Percentiles rank a stretch among this genome's conserved stretches.
These are phyloP conservation scores for Drosophila mettleri DNA, from an alignment of 2,888 invertebrate genomes.

Conservation along the genomic window DNA sequence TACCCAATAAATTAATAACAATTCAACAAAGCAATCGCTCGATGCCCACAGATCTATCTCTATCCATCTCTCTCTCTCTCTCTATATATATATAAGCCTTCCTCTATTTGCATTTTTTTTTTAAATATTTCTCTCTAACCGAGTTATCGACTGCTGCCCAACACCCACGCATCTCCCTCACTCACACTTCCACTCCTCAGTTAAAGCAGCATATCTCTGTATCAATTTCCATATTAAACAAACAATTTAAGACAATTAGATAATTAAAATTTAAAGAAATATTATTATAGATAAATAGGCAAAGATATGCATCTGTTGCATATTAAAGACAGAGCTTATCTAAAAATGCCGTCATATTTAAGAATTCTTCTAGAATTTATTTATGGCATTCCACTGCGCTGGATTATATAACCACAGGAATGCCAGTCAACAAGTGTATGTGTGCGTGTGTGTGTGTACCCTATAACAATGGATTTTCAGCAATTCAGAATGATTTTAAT, in stretches of 20 bases:
- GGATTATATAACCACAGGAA: conserved; percentile 26
- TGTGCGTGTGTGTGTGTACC: conserved; percentile 21
- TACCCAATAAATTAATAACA: too few species aligned
- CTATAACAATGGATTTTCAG: conserved; percentile 45
- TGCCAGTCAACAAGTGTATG: conserved; percentile 53
- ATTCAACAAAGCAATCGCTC: too few species aligned
- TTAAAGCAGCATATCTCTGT: background rate
- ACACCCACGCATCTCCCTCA: too few species aligned
- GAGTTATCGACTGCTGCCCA: too few species aligned
- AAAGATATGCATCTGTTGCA: background rate
- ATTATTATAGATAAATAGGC: background rate
- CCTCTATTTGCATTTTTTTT: too few species aligned
- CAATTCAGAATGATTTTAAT: conserved; percentile 73
- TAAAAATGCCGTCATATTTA: conserved; percentile 23
- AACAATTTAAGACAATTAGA: background rate
- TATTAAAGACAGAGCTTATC: background rate
- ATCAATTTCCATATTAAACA: background rate
- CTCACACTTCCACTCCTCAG: background rate
- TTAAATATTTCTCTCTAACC: too few species aligned
- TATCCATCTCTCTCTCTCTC: too few species aligned
- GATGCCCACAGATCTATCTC: too few species aligned
- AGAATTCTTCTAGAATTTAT: conserved; percentile 24
- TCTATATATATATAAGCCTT: too few species aligned
- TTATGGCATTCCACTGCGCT: conserved; percentile 11
- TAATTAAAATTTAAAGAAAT: background rate